phyloP scores from a whole-genome alignment of 2,888 invertebrate species.

The Cantharis rustica region DNA sequence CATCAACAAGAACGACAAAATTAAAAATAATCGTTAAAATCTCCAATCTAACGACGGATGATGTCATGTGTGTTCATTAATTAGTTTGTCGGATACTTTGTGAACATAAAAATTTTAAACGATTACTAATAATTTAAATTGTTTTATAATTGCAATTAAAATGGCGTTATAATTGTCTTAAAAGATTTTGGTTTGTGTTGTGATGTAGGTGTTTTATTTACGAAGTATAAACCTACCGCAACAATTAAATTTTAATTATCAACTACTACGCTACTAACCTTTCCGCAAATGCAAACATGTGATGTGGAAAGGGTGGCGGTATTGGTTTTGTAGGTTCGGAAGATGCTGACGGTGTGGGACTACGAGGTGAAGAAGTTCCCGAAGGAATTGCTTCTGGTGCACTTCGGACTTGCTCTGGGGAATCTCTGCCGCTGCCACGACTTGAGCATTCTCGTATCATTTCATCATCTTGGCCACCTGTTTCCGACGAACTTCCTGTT shows the following conservation, averaged over 20 bases:
- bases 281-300: constrained; percentile 69
- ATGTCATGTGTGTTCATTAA: constrained; percentile 48
- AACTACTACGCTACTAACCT: constrained; percentile 53
- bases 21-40: constrained; percentile 42
- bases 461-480: constrained; percentile 47
- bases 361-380: constrained; percentile 56
- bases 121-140: constrained; percentile 24
- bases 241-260: constrained; percentile 2
- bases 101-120: constrained; percentile 24
- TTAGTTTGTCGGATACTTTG: constrained; percentile 44
- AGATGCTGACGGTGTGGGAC: constrained; percentile 64
- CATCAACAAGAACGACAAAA: constrained; percentile 35
- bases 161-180: constrained; percentile 13
- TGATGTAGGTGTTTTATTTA: background rate
- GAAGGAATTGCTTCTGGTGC: constrained; percentile 45
- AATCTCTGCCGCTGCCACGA: constrained; percentile 47
- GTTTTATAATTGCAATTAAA: constrained; percentile 11
- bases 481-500: constrained; percentile 45
- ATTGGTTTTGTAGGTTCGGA: constrained; percentile 64
- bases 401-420: constrained; percentile 41
- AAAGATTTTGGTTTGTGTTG: constrained; percentile 4
- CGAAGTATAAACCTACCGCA: background rate
- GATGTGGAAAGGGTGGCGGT: constrained; percentile 68
- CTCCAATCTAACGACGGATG: constrained; percentile 44
- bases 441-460: constrained; percentile 50